Evolutionary conservation across 2,797 vertebrate species (phyloP).

Genomic region (Pogoniulus pusillus): DNA sequence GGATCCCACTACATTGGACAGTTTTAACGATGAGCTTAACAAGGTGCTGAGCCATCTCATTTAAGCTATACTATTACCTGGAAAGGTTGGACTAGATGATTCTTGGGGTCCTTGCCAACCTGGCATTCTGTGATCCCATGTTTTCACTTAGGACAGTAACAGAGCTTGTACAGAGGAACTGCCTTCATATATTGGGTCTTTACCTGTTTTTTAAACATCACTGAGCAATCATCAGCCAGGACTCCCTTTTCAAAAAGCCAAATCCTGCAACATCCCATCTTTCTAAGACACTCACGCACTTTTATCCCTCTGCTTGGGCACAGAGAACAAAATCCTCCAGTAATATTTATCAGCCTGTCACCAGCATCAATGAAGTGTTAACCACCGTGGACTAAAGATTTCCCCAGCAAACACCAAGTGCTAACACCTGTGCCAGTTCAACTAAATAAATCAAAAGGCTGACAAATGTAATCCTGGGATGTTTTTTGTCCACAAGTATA

Average conservation of each 20-base stretch:
- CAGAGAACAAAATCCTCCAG: background rate
- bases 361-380: fast-evolving
- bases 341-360: background rate
- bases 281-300: background rate
- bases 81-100: too few relatives aligned
- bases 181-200: too few relatives aligned
- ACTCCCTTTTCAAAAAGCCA: background rate
- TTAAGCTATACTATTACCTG: too few relatives aligned
- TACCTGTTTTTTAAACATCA: too few relatives aligned
- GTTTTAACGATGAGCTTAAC: too few relatives aligned
- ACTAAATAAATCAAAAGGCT: background rate
- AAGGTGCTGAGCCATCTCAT: too few relatives aligned
- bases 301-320: background rate
- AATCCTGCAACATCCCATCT: background rate
- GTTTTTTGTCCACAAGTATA: background rate
- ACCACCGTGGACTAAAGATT: fast-evolving
- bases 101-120: too few relatives aligned
- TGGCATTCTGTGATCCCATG: too few relatives aligned
- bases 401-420: background rate
- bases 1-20: too few relatives aligned
- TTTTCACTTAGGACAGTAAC: too few relatives aligned
- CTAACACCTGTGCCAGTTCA: background rate
- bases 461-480: background rate
- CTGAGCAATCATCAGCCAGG: background rate
- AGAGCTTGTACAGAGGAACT: background rate